These are phyloP conservation scores for Mirza zaza DNA, from an alignment of 2,113 vertebrate species.

Conservation along the genomic window DNA sequence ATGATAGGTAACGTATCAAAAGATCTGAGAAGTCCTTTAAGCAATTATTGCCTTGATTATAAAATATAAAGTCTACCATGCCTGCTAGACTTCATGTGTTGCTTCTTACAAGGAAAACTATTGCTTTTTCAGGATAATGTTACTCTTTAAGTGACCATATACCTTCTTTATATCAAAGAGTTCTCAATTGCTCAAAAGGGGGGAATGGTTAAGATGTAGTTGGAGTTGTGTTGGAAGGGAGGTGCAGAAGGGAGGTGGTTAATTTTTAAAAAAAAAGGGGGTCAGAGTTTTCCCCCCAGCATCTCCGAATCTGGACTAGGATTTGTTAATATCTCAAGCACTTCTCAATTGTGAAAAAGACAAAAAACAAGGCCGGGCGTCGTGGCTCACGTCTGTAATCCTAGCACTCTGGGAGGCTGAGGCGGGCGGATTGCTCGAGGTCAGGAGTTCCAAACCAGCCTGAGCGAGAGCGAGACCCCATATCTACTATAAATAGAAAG, in stretches of 20 bases:
- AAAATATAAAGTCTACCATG: background rate
- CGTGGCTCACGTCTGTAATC: too few relatives aligned
- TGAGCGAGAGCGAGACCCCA: too few relatives aligned
- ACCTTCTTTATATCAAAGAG: background rate
- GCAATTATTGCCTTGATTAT: slow-evolving; percentile 7
- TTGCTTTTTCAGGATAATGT: background rate
- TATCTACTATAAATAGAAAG: too few relatives aligned
- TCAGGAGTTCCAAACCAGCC: too few relatives aligned
- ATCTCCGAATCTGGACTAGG: background rate
- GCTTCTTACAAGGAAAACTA: slow-evolving; percentile 4
- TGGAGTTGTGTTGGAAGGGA: background rate
- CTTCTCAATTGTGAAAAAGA: background rate
- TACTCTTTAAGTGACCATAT: background rate
- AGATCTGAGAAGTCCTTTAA: slow-evolving; percentile 21
- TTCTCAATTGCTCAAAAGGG: background rate
- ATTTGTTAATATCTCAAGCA: slow-evolving; percentile 8
- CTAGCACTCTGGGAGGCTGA: too few relatives aligned
- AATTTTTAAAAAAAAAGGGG: background rate
- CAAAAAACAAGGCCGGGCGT: background rate
- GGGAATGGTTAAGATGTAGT: background rate
- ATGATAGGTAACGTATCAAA: background rate
- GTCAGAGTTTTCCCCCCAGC: background rate
- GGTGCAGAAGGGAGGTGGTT: background rate
- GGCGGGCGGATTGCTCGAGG: too few relatives aligned
- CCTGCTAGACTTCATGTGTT: background rate